A percentile compares a stretch with the other conserved stretches of the same genome.
These are phyloP conservation scores for Helicolenus hilgendorfi DNA, from an alignment of 2,797 vertebrate genomes.

Conservation along the genomic window DNA sequence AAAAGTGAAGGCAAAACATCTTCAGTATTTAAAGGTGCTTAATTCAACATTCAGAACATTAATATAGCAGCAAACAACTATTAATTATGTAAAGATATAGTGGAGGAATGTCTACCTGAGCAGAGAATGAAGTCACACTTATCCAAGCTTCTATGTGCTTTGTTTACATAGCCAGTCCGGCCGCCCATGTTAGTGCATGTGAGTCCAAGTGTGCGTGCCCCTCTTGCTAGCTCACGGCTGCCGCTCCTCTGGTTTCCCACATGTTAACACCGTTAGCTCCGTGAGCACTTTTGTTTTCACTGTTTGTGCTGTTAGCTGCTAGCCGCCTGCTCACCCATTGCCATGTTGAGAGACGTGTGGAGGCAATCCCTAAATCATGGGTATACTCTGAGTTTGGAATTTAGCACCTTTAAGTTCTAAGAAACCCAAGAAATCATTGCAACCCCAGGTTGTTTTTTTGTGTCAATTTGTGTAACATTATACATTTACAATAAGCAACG, in stretches of 20 bases:
- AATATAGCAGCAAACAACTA: neutral
- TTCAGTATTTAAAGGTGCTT: neutral
- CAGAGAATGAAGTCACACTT: neutral
- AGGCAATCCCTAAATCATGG: neutral
- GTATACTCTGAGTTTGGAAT: neutral
- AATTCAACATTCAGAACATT: neutral
- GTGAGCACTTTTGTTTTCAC: neutral
- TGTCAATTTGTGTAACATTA: neutral
- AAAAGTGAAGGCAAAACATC: neutral
- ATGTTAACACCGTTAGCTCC: too few species aligned
- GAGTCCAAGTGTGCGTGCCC: neutral
- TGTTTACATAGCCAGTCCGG: neutral
- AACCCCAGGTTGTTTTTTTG: neutral
- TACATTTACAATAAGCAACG: neutral
- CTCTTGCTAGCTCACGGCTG: too few species aligned
- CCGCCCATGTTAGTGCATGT: neutral
- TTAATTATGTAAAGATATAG: neutral
- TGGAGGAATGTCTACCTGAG: neutral
- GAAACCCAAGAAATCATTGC: neutral
- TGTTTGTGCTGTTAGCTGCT: neutral
- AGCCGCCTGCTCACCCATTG: too few species aligned
- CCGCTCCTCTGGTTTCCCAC: too few species aligned
- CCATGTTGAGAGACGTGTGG: neutral
- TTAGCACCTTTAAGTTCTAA: neutral
- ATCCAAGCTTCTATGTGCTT: neutral